A percentile compares a stretch with the other conserved stretches of the same genome.
Conservation (phyloP, 1,140 invertebrate genomes). For the Drosophila cardini region DNA sequence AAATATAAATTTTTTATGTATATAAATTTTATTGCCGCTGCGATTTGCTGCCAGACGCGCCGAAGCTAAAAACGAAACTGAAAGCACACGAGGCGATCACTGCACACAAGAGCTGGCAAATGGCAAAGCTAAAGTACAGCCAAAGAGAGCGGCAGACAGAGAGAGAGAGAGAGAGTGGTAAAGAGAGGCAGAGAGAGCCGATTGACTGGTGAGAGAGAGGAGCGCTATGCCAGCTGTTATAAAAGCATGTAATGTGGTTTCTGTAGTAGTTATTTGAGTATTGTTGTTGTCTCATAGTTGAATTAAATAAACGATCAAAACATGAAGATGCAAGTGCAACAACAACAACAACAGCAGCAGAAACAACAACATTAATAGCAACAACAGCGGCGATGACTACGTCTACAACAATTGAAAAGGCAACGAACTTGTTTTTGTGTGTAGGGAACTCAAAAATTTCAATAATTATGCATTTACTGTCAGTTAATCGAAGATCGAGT, state of each 20-base stretch:
- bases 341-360: conserved; percentile 1
- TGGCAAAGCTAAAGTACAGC: conserved; percentile 24
- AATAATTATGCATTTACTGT: neutral
- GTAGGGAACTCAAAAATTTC: conserved; percentile 1
- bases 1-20: conserved; percentile 20
- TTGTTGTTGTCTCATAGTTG: conserved; percentile 17
- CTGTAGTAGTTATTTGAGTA: conserved; percentile 9
- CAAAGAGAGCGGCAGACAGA: conserved; percentile 2
- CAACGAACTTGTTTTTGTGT: conserved; percentile 37
- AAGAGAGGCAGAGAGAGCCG: conserved; percentile 5
- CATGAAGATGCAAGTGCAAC: conserved; percentile 28
- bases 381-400: no score
- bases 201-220: conserved; percentile 18
- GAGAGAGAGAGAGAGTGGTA: neutral
- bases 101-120: conserved; percentile 56
- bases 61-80: conserved; percentile 75
- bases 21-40: conserved; percentile 34
- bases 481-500: neutral
- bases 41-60: conserved; percentile 64
- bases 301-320: conserved; percentile 21
- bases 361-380: conserved; percentile 1
- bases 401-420: conserved; percentile 9
- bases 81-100: conserved; percentile 53
- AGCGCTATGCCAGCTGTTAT: conserved; percentile 45
- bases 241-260: conserved; percentile 33